Evolutionary conservation across 30 jellyfish, hydroid and myxozoan species (phyloP), one percentile per base, ranked within the genome.

Genomic region (Turritopsis rubra): DNA sequence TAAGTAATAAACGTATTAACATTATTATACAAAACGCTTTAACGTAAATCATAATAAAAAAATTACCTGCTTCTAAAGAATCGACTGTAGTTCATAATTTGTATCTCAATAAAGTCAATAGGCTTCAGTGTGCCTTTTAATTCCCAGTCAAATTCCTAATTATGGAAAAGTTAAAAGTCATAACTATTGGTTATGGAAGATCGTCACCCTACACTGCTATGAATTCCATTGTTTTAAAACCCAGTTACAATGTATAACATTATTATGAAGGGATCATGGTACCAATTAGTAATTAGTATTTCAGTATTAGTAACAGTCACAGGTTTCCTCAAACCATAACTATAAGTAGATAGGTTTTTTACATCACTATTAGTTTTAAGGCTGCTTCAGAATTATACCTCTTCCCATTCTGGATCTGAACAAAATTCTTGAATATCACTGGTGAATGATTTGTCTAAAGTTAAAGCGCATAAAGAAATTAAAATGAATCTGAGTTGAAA

Each of bases 81-180:
- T 23, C 53, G 79, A 21, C 65, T 80, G 83, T 80, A 80, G 28
- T 80, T 80, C 71, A 80, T 28, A 16, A 80, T 53, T 60, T 80
- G 87, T 80, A 80, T 53, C 16, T 31, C 53, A n/a, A 80, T 52
- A 53, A 31, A 80, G 29, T 80, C 87, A 21, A 26, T 80, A 13
- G 81, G 81, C 83, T 80, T 65, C 31, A 80, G 87, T 16, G 29
- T 16, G 22, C 81, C 87, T 13, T 30, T 80, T 28, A 80, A 21
- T n/a, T 24, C 65, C 87, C 87, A 80, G 53, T 80, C 87, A 52
- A 80, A 80, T 65, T 80, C 87, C 87, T 80, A 79, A 79, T n/a
- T n/a, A n/a, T n/a, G n/a, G n/a, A n/a, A n/a, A n/a, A n/a, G n/a
- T n/a, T n/a, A n/a, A n/a, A n/a, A n/a, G n/a, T n/a, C n/a, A n/a